phyloP scores from a whole-genome alignment of 1,140 invertebrate genomes.

The Drosophila kurseongensis region DNA sequence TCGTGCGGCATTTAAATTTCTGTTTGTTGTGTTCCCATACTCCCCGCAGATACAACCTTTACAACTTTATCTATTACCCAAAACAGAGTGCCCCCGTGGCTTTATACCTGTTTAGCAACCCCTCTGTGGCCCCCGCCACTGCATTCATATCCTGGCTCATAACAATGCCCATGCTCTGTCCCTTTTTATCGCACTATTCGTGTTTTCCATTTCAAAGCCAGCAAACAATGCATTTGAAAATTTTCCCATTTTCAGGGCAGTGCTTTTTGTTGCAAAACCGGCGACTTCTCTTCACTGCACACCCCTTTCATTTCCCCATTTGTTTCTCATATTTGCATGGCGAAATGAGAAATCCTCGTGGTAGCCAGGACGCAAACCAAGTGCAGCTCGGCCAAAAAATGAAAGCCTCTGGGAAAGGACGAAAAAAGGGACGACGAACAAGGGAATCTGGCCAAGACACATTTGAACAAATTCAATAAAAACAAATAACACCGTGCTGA shows the following conservation, averaged over 20 bases:
- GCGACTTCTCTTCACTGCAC: slow-evolving; percentile 14
- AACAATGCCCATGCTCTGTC: slow-evolving; percentile 46
- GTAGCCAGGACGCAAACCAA: slow-evolving; percentile 49
- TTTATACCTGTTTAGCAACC: background rate
- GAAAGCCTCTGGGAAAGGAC: slow-evolving; percentile 10
- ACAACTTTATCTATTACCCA: background rate
- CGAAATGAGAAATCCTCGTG: slow-evolving; percentile 75
- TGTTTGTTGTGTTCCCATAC: background rate
- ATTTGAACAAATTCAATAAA: slow-evolving; percentile 80
- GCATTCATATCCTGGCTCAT: slow-evolving; percentile 26
- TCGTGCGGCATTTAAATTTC: background rate
- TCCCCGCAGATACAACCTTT: background rate
- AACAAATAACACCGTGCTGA: slow-evolving; percentile 69
- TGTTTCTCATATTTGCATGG: slow-evolving; percentile 79
- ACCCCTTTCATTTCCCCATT: slow-evolving; percentile 55
- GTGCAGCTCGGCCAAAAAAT: slow-evolving; percentile 13
- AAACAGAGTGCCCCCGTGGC: background rate
- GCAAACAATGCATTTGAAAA: slow-evolving; percentile 77
- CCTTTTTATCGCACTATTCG: slow-evolving; percentile 31
- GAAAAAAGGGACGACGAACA: background rate
- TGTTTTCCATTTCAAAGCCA: slow-evolving; percentile 72
- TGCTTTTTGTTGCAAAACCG: slow-evolving; percentile 34
- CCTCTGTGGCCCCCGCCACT: background rate
- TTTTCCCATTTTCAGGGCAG: slow-evolving; percentile 51
- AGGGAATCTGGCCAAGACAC: slow-evolving; percentile 38